A percentile compares a stretch with the other conserved stretches of the same genome.
These are phyloP conservation scores for Platygyra sinensis DNA, from an alignment of 64 coral and sea anemone genomes.

Conservation along the genomic window DNA sequence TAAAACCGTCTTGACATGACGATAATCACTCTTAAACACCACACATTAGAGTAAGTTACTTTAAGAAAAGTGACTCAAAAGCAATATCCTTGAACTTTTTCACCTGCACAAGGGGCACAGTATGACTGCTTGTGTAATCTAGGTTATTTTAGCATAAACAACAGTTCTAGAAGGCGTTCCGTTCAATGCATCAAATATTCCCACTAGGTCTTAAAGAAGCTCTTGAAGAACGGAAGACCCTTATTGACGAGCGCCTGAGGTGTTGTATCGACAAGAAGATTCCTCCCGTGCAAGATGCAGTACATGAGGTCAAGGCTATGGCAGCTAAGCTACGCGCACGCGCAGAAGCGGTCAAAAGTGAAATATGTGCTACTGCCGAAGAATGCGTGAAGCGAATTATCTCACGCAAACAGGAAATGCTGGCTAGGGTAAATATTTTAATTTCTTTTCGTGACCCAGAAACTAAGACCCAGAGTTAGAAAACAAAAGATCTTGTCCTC, in stretches of 20 bases:
- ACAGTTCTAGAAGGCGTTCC: not conserved
- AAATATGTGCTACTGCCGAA: slow-evolving; percentile 75
- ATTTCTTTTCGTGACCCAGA: not conserved
- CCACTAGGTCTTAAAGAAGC: slow-evolving; percentile 81
- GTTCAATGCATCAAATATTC: not conserved
- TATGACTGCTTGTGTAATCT: no score
- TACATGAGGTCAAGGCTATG: slow-evolving; percentile 93
- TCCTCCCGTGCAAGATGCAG: slow-evolving; percentile 85
- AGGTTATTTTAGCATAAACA: not conserved
- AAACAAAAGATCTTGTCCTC: no score
- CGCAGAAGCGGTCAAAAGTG: slow-evolving; percentile 77
- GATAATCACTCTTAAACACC: no score
- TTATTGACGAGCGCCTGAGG: slow-evolving; percentile 75
- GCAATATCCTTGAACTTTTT: no score
- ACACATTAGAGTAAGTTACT: no score
- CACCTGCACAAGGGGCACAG: no score
- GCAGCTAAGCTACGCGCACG: slow-evolving; percentile 84
- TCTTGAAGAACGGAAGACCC: slow-evolving; percentile 72
- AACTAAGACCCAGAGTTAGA: no score
- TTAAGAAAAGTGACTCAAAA: no score
- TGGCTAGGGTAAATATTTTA: slow-evolving; percentile 29
- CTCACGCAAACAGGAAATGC: slow-evolving; percentile 74
- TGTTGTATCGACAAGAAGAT: slow-evolving; percentile 84
- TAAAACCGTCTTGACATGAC: no score
- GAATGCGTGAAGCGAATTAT: slow-evolving; percentile 92